These are phyloP conservation scores for Schrankia costaestrigalis DNA, from an alignment of 2,888 invertebrate genomes.

Conservation along the genomic window DNA sequence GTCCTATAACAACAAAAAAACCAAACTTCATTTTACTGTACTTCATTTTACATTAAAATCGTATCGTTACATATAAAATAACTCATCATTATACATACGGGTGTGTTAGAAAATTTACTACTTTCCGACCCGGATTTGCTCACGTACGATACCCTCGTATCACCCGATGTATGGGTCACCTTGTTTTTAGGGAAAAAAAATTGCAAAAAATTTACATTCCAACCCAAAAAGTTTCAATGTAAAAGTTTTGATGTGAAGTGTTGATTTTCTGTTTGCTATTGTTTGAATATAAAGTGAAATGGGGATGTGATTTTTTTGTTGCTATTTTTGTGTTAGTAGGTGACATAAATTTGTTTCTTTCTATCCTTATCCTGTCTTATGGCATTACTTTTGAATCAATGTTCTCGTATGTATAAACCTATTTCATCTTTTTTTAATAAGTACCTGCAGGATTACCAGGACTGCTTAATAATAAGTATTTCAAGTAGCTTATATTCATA, in stretches of 20 bases:
- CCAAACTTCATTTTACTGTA: too few species aligned
- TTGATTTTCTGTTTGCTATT: slow-evolving; percentile 18
- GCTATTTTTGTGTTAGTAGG: too few species aligned
- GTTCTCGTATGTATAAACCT: too few species aligned
- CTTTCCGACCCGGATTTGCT: slow-evolving; percentile 16
- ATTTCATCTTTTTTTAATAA: too few species aligned
- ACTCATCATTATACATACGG: neutral
- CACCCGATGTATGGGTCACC: slow-evolving; percentile 21
- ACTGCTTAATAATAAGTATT: too few species aligned
- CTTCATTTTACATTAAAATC: neutral
- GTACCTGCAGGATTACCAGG: too few species aligned
- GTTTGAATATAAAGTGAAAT: slow-evolving; percentile 11
- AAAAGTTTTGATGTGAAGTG: slow-evolving; percentile 19
- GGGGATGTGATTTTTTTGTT: neutral
- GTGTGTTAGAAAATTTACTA: slow-evolving; percentile 25
- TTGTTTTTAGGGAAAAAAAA: slow-evolving; percentile 18
- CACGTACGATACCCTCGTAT: slow-evolving; percentile 29
- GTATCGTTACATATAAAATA: slow-evolving; percentile 2
- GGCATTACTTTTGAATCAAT: too few species aligned
- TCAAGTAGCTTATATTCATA: too few species aligned
- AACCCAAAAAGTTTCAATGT: slow-evolving; percentile 24
- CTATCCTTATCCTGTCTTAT: too few species aligned
- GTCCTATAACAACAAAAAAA: too few species aligned
- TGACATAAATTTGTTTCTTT: too few species aligned
- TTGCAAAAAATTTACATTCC: slow-evolving; percentile 17